Conservation (phyloP, 2,888 invertebrate genomes). For the Ectemnius lituratus region DNA sequence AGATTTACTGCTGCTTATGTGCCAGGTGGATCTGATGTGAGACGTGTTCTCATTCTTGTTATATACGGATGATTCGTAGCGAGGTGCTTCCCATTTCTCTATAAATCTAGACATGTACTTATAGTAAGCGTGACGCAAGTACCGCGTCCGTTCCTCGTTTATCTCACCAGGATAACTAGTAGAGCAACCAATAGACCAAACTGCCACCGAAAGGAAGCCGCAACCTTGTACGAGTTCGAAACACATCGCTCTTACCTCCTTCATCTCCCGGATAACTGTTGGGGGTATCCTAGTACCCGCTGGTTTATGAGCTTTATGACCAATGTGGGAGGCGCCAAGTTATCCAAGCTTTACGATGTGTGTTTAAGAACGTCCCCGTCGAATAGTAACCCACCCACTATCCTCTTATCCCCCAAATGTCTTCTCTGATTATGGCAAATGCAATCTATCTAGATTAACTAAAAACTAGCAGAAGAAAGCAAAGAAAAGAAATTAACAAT, state of each 20-base stretch:
- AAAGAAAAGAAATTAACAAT: no score
- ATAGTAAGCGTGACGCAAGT: constrained; percentile 37
- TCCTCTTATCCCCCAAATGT: background rate
- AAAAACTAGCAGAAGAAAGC: no score
- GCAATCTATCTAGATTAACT: no score
- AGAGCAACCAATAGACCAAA: constrained; percentile 22
- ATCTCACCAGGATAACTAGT: constrained; percentile 23
- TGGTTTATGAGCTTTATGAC: constrained; percentile 52
- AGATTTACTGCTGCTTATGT: constrained; percentile 41
- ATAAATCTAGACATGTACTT: no score
- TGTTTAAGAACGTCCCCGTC: constrained; percentile 44
- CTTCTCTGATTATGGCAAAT: background rate
- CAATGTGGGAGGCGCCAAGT: constrained; percentile 33
- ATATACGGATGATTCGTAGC: constrained; percentile 22
- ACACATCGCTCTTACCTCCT: constrained; percentile 4
- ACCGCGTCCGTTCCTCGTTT: constrained; percentile 32
- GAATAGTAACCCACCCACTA: background rate
- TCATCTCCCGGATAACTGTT: constrained; percentile 13
- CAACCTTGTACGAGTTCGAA: constrained; percentile 17
- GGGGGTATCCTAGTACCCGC: background rate
- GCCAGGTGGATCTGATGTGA: constrained; percentile 33
- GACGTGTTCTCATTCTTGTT: constrained; percentile 20
- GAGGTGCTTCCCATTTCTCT: constrained; percentile 44
- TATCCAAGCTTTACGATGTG: constrained; percentile 52
- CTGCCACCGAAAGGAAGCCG: background rate